Evolutionary conservation across 1,140 invertebrate genomes (phyloP), one percentile per base, ranked within the genome.

Genomic region (Neuroterus valhalla): DNA sequence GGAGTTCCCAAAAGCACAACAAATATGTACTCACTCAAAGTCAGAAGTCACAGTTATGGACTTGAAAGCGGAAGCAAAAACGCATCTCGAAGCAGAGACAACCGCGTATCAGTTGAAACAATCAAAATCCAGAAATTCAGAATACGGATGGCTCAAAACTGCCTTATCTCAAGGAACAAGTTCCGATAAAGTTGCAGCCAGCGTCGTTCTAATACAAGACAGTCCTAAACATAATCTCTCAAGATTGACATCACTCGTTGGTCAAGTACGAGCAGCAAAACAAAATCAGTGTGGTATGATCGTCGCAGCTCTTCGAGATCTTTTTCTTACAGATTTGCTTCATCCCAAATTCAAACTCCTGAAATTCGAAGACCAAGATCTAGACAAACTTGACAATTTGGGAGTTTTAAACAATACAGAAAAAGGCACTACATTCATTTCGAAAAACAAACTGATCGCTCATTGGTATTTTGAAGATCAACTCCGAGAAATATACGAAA

Each of bases 101-200:
- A 81, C 91, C 31, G 91, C 91, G n/a, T 93, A 91, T 88, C 91
- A 91, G n/a, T 62, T 88, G 2, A 90, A 89, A 72, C 83, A 90
- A 70, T 85, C 87, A 4, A 85, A 81, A 48, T 80, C 76, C 10
- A 55, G 72, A 11, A 80, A 88, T 38, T 87, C 88, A 2, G 90
- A 92, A 46, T 86, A 87, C 45, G 88, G 89, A 38, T 98, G 96
- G 96, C 93, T 97, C 72, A 93, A 94, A 79, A 96, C 94, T 17
- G 93, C 97, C 6, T 89, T 97, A 62, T 90, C 92, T 23, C 94
- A 94, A 78, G 97, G 97, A 62, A 97, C 96, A 8, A 92, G 94
- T 1, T 92, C 92, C 1, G 97, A 98, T 89, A 96, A 95, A 91
- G 92, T 98, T 55, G 96, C 97, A 38, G 97, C 97, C 2, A 93